These are phyloP conservation scores for Anastrepha ludens DNA, from an alignment of 1,140 invertebrate genomes.

Conservation along the genomic window DNA sequence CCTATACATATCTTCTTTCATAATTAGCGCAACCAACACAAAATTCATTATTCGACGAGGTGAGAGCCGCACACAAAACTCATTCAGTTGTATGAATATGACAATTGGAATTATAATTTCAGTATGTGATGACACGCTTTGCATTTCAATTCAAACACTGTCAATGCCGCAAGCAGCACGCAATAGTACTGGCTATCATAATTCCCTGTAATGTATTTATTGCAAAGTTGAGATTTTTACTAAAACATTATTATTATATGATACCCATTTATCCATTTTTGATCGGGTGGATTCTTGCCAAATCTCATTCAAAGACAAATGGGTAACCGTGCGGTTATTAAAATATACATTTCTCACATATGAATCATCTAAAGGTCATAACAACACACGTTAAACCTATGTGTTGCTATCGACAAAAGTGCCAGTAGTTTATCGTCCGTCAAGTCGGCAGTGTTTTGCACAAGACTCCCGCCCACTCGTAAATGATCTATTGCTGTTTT, in stretches of 20 bases:
- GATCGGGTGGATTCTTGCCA: too few relatives aligned
- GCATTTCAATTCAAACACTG: conserved; percentile 1
- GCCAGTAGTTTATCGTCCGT: conserved; percentile 30
- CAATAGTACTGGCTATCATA: too few relatives aligned
- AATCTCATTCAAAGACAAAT: too few relatives aligned
- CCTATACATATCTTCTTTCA: neutral
- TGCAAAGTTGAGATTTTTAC: too few relatives aligned
- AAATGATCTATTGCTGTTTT: neutral
- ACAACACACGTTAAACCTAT: neutral
- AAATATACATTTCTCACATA: neutral
- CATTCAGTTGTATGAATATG: conserved; percentile 21
- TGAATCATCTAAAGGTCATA: conserved; percentile 32
- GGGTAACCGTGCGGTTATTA: neutral
- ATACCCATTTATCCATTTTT: too few relatives aligned
- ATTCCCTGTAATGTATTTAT: too few relatives aligned
- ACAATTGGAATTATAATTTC: conserved; percentile 38
- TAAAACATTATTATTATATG: too few relatives aligned
- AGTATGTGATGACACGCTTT: conserved; percentile 14
- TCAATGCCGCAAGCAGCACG: too few relatives aligned
- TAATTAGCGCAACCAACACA: neutral
- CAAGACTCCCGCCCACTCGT: conserved; percentile 14
- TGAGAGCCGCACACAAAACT: neutral
- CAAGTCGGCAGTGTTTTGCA: conserved; percentile 14
- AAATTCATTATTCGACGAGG: neutral
- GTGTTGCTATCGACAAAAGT: conserved; percentile 27